Conservation (phyloP, 92 coral and sea anemone species). For the Anthopleura xanthogrammica region DNA sequence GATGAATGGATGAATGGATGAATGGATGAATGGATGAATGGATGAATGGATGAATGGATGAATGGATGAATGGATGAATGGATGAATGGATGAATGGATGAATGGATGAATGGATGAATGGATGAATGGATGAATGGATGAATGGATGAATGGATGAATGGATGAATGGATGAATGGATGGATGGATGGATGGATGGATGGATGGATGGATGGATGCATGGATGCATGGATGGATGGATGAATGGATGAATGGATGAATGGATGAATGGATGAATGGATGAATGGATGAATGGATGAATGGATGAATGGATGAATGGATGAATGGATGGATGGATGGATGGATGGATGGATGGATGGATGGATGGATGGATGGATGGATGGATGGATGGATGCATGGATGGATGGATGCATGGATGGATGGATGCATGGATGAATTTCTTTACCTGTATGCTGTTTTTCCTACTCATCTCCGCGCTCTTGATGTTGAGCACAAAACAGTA, state of each 20-base stretch:
- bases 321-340: background rate
- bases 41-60: background rate
- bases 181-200: background rate
- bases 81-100: background rate
- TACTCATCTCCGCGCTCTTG: constrained; percentile 9
- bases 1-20: background rate
- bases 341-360: background rate
- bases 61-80: background rate
- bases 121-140: too few relatives aligned
- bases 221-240: background rate
- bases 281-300: background rate
- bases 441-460: constrained; percentile 38
- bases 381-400: background rate
- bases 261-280: background rate
- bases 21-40: background rate
- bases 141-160: background rate
- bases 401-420: background rate
- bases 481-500: constrained; percentile 70
- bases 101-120: background rate
- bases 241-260: background rate
- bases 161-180: background rate
- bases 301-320: background rate
- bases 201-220: background rate
- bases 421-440: too few relatives aligned
- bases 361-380: background rate